phyloP scores from a whole-genome alignment of 2,113 vertebrate genomes.

The Podiceps cristatus region DNA sequence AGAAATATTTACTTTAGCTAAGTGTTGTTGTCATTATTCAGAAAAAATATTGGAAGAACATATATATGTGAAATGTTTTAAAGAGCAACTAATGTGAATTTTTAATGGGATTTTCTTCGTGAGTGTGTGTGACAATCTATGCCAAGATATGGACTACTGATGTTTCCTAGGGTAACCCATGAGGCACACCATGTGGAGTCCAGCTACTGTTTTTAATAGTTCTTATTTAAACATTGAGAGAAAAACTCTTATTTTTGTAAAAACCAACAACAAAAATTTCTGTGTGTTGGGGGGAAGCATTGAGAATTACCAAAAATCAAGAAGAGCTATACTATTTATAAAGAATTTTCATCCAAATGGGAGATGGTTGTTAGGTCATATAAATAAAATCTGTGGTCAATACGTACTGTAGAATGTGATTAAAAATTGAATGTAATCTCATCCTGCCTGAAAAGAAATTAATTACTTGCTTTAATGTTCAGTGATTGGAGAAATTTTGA shows the following conservation, averaged over 20 bases:
- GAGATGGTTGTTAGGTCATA: background rate
- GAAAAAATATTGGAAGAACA: background rate
- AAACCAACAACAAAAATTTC: background rate
- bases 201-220: background rate
- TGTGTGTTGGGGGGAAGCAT: background rate
- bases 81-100: background rate
- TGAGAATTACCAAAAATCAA: background rate
- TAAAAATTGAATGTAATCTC: background rate
- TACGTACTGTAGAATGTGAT: background rate
- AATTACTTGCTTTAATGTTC: accelerated
- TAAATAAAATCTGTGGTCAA: accelerated
- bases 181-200: background rate
- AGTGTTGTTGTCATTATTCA: background rate
- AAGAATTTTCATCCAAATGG: background rate
- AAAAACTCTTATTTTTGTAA: too few species aligned
- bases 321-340: background rate
- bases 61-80: background rate
- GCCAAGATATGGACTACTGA: too few species aligned
- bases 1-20: background rate
- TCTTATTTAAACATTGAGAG: background rate
- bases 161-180: background rate
- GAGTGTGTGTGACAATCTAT: background rate
- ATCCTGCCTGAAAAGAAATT: background rate
- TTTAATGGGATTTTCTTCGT: background rate
- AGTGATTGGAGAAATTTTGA: background rate